These are phyloP conservation scores for Ceriagrion tenellum DNA, from an alignment of 2,888 invertebrate species.

Conservation along the genomic window DNA sequence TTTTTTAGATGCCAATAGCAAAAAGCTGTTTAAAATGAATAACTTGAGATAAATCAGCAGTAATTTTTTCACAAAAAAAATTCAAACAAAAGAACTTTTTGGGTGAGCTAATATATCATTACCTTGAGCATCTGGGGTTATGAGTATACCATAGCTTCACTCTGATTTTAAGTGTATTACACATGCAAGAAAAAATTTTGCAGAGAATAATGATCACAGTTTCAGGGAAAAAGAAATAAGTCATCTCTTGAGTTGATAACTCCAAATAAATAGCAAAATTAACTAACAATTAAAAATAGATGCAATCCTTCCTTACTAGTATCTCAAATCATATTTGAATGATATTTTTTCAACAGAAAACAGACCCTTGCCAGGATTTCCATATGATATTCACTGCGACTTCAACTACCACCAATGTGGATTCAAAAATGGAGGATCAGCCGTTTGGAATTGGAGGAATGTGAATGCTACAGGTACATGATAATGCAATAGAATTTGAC, in stretches of 20 bases:
- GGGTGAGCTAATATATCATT: too few species aligned
- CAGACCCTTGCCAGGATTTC: slow-evolving; percentile 72
- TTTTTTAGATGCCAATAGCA: too few species aligned
- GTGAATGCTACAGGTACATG: slow-evolving; percentile 72
- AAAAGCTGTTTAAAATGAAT: too few species aligned
- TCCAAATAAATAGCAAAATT: background rate
- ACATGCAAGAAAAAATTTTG: too few species aligned
- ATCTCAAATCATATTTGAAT: background rate
- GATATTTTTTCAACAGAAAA: slow-evolving; percentile 70
- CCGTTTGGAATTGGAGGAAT: slow-evolving; percentile 73
- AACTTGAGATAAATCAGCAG: too few species aligned
- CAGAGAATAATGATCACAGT: background rate
- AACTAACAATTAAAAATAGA: background rate
- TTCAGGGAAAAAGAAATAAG: background rate
- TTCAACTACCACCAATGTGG: slow-evolving; percentile 74
- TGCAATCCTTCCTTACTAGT: background rate
- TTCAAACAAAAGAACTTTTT: too few species aligned
- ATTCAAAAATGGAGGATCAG: slow-evolving; percentile 73
- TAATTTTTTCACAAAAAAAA: too few species aligned
- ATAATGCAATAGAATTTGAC: background rate
- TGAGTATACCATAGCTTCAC: too few species aligned
- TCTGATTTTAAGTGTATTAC: too few species aligned
- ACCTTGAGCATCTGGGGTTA: too few species aligned
- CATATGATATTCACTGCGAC: slow-evolving; percentile 73
- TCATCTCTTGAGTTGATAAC: too few species aligned